Percentiles rank a stretch among this genome's conserved stretches.
phyloP scores from a whole-genome alignment of 2,888 invertebrate genomes.

The Ptycholaimellus sp. region DNA sequence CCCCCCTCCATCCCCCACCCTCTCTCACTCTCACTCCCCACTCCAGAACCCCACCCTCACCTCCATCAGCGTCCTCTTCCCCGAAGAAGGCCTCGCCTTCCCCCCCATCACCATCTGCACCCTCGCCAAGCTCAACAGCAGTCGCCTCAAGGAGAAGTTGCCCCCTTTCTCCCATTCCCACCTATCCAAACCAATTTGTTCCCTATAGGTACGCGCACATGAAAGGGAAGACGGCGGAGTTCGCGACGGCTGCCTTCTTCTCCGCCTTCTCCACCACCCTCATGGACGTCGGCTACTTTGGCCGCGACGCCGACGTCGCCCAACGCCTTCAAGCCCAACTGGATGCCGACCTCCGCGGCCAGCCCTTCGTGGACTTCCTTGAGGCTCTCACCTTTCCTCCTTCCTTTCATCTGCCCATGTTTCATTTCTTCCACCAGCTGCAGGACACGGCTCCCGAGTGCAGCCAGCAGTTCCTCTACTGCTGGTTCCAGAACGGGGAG shows the following conservation, averaged over 20 bases:
- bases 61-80: not conserved
- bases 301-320: not conserved
- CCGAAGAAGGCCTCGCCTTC: constrained; percentile 1
- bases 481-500: constrained; percentile 5
- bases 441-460: constrained; percentile 2
- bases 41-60: no score
- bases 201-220: not conserved
- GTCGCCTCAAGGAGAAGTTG: not conserved
- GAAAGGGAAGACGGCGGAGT: not conserved
- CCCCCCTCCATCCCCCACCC: no score
- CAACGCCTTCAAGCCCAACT: not conserved
- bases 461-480: not conserved
- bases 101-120: constrained; percentile 3
- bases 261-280: constrained; percentile 2
- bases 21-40: no score
- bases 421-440: no score
- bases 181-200: not conserved
- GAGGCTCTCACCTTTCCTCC: no score
- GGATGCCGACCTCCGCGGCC: no score
- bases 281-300: constrained; percentile 1
- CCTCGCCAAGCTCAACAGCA: not conserved
- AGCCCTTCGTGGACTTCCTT: no score
- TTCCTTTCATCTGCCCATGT: no score
- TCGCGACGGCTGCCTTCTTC: constrained; percentile 2
- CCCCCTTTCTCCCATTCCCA: no score